Conservation (phyloP, 2,797 vertebrate species). For the Austrolebias charrua region DNA sequence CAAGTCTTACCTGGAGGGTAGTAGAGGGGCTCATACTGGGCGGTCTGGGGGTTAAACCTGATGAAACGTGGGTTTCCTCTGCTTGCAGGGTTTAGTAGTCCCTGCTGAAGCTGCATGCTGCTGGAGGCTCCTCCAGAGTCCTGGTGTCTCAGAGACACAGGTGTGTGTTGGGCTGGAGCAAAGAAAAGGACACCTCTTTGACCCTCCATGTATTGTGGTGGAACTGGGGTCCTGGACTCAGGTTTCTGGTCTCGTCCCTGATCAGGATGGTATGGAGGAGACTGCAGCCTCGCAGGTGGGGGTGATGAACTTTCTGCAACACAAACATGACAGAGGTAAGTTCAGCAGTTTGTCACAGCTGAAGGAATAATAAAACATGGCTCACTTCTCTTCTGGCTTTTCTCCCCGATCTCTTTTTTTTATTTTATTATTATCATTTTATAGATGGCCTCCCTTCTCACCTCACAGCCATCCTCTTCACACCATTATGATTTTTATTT, state of each 20-base stretch:
- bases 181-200: constrained; percentile 1
- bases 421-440: too few relatives aligned
- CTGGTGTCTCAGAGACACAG: constrained; percentile 1
- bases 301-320: constrained; percentile 52
- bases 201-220: too few relatives aligned
- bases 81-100: constrained; percentile 49
- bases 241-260: too few relatives aligned
- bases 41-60: constrained; percentile 54
- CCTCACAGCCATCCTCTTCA: too few relatives aligned
- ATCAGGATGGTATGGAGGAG: too few relatives aligned
- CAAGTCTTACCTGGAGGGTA: constrained; percentile 75
- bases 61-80: constrained; percentile 56
- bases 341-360: too few relatives aligned
- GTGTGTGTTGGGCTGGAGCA: constrained; percentile 67
- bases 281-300: constrained; percentile 42
- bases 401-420: background rate
- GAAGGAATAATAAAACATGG: background rate
- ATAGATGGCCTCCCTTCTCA: too few relatives aligned
- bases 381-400: constrained; percentile 18
- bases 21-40: constrained; percentile 69
- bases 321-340: constrained; percentile 5
- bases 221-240: too few relatives aligned
- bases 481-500: too few relatives aligned
- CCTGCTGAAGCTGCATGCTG: constrained; percentile 33
- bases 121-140: constrained; percentile 14